Evolutionary conservation across 53 echinoderm and acorn worm species (phyloP).

Genomic region (Temnopleurus reevesii): DNA sequence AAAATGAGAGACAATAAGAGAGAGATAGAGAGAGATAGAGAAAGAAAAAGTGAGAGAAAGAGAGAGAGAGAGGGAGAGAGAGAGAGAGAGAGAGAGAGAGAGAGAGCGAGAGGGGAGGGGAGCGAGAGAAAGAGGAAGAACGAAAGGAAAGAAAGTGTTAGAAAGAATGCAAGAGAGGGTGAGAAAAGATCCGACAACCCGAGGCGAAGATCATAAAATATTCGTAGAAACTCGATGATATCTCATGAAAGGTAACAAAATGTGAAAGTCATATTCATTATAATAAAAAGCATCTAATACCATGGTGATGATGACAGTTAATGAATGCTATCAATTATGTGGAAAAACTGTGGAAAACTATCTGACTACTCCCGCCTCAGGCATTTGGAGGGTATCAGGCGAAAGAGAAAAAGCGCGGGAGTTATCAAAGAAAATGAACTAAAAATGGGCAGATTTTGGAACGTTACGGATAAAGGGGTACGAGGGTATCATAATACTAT

Average conservation of each 20-base stretch:
- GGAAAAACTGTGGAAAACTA: slow-evolving; percentile 20
- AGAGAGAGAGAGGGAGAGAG: neutral
- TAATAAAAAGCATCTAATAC: neutral
- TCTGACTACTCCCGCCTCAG: neutral
- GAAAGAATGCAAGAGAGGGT: neutral
- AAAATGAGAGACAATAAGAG: neutral
- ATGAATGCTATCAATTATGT: slow-evolving; percentile 35
- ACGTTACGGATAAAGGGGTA: neutral
- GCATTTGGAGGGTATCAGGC: neutral
- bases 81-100: too few relatives aligned
- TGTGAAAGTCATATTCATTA: slow-evolving; percentile 32
- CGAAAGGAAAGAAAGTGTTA: neutral
- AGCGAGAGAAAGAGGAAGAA: neutral
- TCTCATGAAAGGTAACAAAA: slow-evolving; percentile 8
- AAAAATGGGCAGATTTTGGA: neutral
- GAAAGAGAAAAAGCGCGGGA: neutral
- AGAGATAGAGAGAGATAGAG: too few relatives aligned
- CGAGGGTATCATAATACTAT: neutral
- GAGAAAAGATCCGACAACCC: neutral
- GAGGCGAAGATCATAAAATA: slow-evolving; percentile 17
- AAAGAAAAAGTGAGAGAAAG: too few relatives aligned
- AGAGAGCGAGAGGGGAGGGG: neutral
- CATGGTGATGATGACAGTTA: neutral
- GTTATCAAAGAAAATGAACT: neutral
- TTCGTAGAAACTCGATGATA: slow-evolving; percentile 8